Evolutionary conservation across 2,888 invertebrate genomes (phyloP).

Genomic region (Hipparchia semele): DNA sequence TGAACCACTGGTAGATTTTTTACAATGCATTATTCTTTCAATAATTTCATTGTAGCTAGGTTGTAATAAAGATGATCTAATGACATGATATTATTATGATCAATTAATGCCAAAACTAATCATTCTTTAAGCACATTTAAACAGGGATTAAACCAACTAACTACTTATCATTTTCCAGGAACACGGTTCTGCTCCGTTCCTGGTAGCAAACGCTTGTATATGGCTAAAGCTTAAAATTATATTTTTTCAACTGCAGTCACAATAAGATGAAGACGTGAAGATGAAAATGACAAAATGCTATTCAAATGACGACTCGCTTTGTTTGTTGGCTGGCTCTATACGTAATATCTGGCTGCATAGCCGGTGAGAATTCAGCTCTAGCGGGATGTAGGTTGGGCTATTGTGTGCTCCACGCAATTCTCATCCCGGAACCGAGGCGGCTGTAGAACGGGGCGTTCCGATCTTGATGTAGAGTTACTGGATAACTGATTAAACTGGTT

Average conservation of each 20-base stretch:
- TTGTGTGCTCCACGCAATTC: slow-evolving; percentile 22
- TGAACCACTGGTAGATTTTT: no score
- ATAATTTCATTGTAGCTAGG: no score
- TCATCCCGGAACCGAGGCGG: slow-evolving; percentile 31
- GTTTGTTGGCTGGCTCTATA: background rate
- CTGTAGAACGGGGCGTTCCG: slow-evolving; percentile 6
- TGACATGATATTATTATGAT: background rate
- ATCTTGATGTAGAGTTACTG: background rate
- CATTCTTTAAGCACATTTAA: no score
- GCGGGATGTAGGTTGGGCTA: slow-evolving; percentile 13
- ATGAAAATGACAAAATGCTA: background rate
- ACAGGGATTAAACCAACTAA: no score
- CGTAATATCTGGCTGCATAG: background rate
- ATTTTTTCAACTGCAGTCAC: background rate
- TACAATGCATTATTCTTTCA: no score
- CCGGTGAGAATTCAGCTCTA: slow-evolving; percentile 14
- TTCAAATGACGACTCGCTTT: background rate
- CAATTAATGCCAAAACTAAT: background rate
- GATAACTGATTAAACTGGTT: no score
- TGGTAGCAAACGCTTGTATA: no score
- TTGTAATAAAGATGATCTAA: no score
- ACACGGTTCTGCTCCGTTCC: no score
- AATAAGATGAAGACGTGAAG: background rate
- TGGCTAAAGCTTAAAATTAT: background rate
- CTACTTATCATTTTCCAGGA: no score